Evolutionary conservation across 1,140 invertebrate genomes (phyloP).

Genomic region (Antheraea mylitta): DNA sequence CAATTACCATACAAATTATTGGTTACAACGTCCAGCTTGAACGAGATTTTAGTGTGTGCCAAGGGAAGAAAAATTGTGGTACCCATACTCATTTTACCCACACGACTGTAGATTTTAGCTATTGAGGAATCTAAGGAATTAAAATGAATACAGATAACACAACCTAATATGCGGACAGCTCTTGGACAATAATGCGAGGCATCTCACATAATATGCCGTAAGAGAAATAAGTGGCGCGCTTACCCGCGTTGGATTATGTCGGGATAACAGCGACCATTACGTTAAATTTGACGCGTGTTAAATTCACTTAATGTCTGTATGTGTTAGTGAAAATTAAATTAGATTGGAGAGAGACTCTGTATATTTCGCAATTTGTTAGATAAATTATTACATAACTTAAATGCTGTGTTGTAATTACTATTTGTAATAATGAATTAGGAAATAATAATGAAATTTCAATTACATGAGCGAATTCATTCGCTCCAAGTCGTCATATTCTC

Average conservation of each 20-base stretch:
- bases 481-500: no score
- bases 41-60: no score
- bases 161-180: neutral
- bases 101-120: no score
- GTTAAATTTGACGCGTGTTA: conserved; percentile 22
- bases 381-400: neutral
- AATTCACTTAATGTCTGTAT: conserved; percentile 10
- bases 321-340: conserved; percentile 8
- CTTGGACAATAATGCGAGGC: conserved; percentile 1
- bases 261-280: conserved; percentile 30
- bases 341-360: neutral
- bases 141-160: neutral
- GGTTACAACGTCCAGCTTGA: no score
- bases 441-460: no score
- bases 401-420: neutral
- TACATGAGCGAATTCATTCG: no score
- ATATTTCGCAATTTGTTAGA: neutral
- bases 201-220: conserved; percentile 22
- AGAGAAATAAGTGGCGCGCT: conserved; percentile 34
- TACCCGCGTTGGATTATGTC: conserved; percentile 8
- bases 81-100: no score
- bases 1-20: no score
- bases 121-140: neutral
- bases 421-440: no score
- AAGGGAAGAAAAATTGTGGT: no score